Base-by-base conservation (phyloP, 2,888 invertebrate species). In the Aethes cnicana region DNA sequence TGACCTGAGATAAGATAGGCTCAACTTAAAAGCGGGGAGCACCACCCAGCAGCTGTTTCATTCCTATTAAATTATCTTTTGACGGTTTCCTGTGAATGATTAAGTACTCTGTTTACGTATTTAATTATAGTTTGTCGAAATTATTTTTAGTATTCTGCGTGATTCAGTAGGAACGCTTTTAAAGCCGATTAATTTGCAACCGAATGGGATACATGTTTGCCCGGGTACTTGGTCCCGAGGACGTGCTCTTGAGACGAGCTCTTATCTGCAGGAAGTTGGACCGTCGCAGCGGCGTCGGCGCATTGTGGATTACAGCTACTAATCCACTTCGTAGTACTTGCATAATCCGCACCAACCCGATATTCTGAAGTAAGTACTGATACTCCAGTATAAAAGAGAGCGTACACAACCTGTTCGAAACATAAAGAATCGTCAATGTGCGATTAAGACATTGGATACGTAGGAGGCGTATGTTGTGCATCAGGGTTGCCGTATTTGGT, bases 211-310 rank as follows among this genome's bases (percentile, higher is more conserved):
- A n/a, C n/a, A n/a, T n/a, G n/a, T n/a, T n/a, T n/a, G n/a, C n/a
- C n/a, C 57, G 60, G 53, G 57, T 58, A 63, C n/a, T n/a, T n/a
- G 9, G 68, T 69, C 72, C 69, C 73, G 79, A 78, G 77, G 82
- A 78, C 69, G 66, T 72, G 69, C 67, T 62, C 59, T 62, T 73
- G 71, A 74, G 69, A 69, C 63, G 70, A 69, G 66, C 59, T 73
- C 75, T 85, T 88, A 87, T 87, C 86, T 74, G 66, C 84, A 85
- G 87, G 88, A 88, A 85, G 77, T 70, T n/a, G 67, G 64, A 21
- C 25, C 23, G 12, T 16, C 42, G n/a, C 69, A 76, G 70, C 74
- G 76, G 75, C 76, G 81, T 75, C 79, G 62, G 67, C 66, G 68
- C 73, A 72, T 73, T 69, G 77, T 77, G 75, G 80, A 78, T 83